A percentile compares a stretch with the other conserved stretches of the same genome.
Evolutionary conservation across 2,113 vertebrate genomes (phyloP).

Genomic region (Semnornis frantzii): DNA sequence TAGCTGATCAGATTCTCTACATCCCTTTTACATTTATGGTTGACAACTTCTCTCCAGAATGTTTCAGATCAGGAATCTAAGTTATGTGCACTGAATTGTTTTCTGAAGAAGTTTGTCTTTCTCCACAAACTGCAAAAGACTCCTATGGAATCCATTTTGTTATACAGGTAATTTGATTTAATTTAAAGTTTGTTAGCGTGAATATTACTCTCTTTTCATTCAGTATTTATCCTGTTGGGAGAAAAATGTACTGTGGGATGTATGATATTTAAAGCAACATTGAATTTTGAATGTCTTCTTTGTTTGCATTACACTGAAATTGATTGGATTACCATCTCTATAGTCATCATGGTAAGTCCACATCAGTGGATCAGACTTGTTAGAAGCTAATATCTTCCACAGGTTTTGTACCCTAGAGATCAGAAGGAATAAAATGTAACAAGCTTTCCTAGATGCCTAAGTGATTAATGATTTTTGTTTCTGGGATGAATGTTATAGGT

Average conservation of each 20-base stretch:
- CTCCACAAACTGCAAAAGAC: background rate
- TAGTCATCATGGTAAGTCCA: background rate
- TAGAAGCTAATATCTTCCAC: conserved; percentile 50
- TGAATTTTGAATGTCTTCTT: background rate
- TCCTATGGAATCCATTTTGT: background rate
- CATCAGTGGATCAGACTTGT: conserved; percentile 52
- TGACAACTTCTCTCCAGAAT: background rate
- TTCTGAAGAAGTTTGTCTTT: background rate
- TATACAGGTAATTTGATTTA: background rate
- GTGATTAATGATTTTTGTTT: conserved; percentile 70
- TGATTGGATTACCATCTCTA: background rate
- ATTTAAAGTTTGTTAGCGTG: background rate
- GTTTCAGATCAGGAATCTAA: background rate
- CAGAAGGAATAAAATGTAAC: conserved; percentile 28
- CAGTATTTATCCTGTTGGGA: background rate
- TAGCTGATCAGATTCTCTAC: background rate
- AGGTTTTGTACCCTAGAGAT: conserved; percentile 9
- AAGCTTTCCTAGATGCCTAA: conserved; percentile 23
- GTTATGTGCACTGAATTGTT: background rate
- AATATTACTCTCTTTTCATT: background rate
- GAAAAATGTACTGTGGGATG: background rate
- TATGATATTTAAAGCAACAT: background rate
- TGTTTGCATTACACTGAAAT: background rate
- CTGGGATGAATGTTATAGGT: conserved; percentile 46
- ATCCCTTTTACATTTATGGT: background rate